These are phyloP conservation scores for Neodiprion pinetum DNA, from an alignment of 1,140 invertebrate genomes.

Conservation along the genomic window DNA sequence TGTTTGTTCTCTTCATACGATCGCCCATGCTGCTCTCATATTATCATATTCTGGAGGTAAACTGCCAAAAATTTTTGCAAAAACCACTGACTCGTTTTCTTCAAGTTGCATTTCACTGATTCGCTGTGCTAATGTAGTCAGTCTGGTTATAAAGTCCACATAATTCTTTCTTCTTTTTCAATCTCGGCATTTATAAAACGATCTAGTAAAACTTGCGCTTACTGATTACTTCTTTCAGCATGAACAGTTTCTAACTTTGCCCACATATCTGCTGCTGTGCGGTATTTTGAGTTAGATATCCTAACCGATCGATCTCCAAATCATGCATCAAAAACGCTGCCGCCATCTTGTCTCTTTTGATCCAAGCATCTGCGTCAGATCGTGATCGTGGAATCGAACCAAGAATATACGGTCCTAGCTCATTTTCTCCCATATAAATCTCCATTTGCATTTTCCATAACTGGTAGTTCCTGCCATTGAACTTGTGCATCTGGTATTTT, in stretches of 20 bases:
- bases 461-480: constrained; percentile 24
- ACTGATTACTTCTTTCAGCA: constrained; percentile 30
- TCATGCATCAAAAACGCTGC: constrained; percentile 29
- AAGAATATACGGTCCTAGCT: constrained; percentile 17
- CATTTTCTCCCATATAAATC: constrained; percentile 21
- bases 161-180: constrained; percentile 17
- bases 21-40: constrained; percentile 27
- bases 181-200: constrained; percentile 32
- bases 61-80: constrained; percentile 25
- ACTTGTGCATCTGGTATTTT: constrained; percentile 20
- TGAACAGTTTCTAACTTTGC: constrained; percentile 23
- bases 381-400: not conserved
- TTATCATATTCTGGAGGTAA: constrained; percentile 25
- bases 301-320: constrained; percentile 28
- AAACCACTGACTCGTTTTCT: constrained; percentile 24
- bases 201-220: constrained; percentile 26
- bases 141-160: constrained; percentile 24
- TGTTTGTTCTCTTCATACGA: constrained; percentile 17
- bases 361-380: constrained; percentile 9
- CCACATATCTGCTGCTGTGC: constrained; percentile 29
- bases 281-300: constrained; percentile 25
- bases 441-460: constrained; percentile 23
- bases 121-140: constrained; percentile 22
- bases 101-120: constrained; percentile 22
- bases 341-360: constrained; percentile 30